Evolutionary conservation across 1,140 invertebrate genomes (phyloP), one percentile per base, ranked within the genome.

Genomic region (Hycleus cichorii): DNA sequence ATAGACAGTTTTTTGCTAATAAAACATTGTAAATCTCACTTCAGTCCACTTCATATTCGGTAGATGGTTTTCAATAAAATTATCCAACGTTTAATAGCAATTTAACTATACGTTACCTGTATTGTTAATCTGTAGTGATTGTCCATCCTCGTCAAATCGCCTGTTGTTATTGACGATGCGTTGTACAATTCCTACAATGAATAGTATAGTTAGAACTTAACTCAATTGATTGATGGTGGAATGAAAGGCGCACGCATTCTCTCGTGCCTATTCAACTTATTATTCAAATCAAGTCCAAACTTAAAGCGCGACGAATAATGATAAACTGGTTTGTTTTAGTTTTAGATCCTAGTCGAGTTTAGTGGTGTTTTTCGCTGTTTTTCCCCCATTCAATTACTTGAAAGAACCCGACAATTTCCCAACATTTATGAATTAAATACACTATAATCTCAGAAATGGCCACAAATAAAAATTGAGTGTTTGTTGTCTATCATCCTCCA

Each of bases 241-340:
- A 53, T 53, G 51, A 53, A 53, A 42, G 51, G 51, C 51, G 42
- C 46, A 45, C 51, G 51, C 51, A 53, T 53, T 53, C 51, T 32
- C 32, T 53, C 51, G 51, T 53, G 51, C 51, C 51, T 53, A 53
- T 53, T 53, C 51, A 44, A 53, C 46, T 53, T 53, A 53, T 53
- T 53, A 53, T 53, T 53, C 51, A 53, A 53, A 53, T 53, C 51
- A 46, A 38, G 51, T 53, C 25, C n/a, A 12, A 32, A 53, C 40
- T 42, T 46, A 53, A 53, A 53, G 51, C 51, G 51, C 51, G 51
- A 53, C 51, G 51, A 53, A 53, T 53, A 53, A 53, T 53, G 51
- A 53, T 53, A 53, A 53, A 53, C 51, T 53, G 51, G 51, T 53
- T 53, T 53, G 51, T 53, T 53, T 32, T 32, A 53, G 44, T 53